These are phyloP conservation scores for Subanguina moxae DNA, from an alignment of 1,140 invertebrate species.

Conservation along the genomic window DNA sequence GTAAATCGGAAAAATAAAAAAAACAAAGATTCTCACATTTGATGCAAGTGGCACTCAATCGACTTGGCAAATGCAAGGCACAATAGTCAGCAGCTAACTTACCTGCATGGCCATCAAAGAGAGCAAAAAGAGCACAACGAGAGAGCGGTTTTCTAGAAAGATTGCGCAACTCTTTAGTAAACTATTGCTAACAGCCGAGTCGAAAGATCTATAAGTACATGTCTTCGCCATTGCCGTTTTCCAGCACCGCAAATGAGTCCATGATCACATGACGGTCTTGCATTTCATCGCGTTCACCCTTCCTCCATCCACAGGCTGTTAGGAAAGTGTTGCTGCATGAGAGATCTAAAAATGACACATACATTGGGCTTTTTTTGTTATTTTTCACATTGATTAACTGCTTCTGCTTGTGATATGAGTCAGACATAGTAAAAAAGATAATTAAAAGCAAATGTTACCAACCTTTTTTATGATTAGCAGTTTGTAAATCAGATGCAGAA, in stretches of 20 bases:
- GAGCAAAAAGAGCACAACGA: conserved; percentile 60
- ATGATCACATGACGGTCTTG: conserved; percentile 61
- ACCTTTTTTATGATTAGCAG: not conserved
- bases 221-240: conserved; percentile 4
- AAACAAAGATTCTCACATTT: conserved; percentile 37
- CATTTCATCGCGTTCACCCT: conserved; percentile 65
- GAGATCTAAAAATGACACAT: no score
- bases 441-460: not conserved
- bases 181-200: not conserved
- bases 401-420: no score
- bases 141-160: conserved; percentile 44
- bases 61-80: conserved; percentile 59
- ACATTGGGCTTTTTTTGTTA: no score
- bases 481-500: not conserved
- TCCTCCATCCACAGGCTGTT: conserved; percentile 3
- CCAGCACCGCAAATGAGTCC: conserved; percentile 9
- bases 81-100: conserved; percentile 62
- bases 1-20: not conserved
- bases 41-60: conserved; percentile 37
- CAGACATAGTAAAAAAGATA: not conserved
- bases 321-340: not conserved
- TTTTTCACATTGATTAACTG: no score
- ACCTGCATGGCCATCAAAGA: conserved; percentile 64
- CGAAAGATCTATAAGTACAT: conserved; percentile 12
- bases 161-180: conserved; percentile 18